Conservation (phyloP, 2,797 vertebrate species). For the Enteromius fasciolatus region DNA sequence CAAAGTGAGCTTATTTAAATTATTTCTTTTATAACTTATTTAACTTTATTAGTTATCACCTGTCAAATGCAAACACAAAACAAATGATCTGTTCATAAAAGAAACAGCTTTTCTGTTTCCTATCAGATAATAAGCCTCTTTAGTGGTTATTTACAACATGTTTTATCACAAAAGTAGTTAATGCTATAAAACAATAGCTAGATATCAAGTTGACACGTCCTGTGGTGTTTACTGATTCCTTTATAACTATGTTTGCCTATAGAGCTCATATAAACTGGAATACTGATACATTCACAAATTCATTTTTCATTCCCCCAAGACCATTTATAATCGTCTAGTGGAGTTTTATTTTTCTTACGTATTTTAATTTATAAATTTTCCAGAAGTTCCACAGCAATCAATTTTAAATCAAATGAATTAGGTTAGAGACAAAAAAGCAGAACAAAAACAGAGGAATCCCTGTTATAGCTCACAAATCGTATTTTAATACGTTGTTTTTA, state of each 20-base stretch:
- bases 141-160: background rate
- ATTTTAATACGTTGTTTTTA: background rate
- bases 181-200: background rate
- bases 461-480: background rate
- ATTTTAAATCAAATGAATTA: background rate
- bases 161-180: background rate
- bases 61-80: background rate
- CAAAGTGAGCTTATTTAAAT: background rate
- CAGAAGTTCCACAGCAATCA: background rate
- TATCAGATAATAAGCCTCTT: background rate
- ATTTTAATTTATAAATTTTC: background rate
- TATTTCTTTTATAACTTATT: too few species aligned
- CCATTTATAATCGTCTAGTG: background rate
- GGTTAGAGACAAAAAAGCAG: background rate
- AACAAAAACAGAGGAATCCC: background rate
- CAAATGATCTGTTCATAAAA: background rate
- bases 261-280: background rate
- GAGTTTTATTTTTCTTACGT: too few species aligned
- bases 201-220: background rate
- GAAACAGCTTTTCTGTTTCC: background rate
- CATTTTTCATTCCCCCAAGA: background rate
- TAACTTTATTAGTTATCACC: background rate
- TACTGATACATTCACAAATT: background rate
- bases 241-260: background rate
- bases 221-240: background rate